Evolutionary conservation across 2,888 invertebrate genomes (phyloP).

Genomic region (Rhagonycha fulva): DNA sequence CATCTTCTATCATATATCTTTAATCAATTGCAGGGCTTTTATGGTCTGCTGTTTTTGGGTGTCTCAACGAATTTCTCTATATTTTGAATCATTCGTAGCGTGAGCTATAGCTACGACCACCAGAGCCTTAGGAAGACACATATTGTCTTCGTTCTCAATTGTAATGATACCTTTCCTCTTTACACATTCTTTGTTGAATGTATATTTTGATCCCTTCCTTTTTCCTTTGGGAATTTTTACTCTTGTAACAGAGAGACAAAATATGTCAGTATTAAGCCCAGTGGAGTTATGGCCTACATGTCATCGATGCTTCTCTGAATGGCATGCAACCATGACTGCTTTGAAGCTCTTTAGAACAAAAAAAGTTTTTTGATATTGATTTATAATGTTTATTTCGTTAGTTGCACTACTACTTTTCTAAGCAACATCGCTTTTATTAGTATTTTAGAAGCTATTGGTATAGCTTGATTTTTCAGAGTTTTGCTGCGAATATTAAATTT

Average conservation of each 20-base stretch:
- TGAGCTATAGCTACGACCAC: background rate
- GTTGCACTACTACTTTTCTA: too few relatives aligned
- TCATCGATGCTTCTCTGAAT: background rate
- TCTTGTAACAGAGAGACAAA: background rate
- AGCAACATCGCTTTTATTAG: too few relatives aligned
- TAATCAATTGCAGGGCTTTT: background rate
- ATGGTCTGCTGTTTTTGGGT: background rate
- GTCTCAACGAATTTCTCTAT: background rate
- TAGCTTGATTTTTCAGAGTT: too few relatives aligned
- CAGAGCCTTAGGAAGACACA: background rate
- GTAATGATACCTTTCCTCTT: background rate
- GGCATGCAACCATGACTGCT: background rate
- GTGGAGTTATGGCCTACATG: background rate
- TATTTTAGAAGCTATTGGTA: too few relatives aligned
- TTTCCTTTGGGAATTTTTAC: background rate
- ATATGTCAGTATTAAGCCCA: background rate
- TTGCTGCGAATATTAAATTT: too few relatives aligned
- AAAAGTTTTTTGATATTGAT: too few relatives aligned
- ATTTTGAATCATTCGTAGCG: background rate
- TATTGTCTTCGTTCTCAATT: background rate
- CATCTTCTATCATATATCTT: too few relatives aligned
- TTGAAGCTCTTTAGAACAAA: background rate
- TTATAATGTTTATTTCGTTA: too few relatives aligned
- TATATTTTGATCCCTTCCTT: background rate
- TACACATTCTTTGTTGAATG: background rate